These are phyloP conservation scores for Odontophorus gujanensis DNA, from an alignment of 2,113 vertebrate genomes.

Conservation along the genomic window DNA sequence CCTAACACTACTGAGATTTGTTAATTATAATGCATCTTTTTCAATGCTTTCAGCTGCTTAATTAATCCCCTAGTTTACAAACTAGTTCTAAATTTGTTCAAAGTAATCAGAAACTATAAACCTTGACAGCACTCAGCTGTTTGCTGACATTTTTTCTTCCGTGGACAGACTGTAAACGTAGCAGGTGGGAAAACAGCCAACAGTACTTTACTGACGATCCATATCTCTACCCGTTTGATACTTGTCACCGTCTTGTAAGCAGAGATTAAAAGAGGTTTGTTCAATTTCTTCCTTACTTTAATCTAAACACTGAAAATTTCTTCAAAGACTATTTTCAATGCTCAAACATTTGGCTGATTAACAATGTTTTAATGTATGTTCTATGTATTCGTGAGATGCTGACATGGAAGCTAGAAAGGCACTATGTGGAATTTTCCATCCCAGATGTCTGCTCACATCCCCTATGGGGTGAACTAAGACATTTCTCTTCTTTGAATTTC, in stretches of 20 bases:
- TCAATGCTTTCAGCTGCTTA: background rate
- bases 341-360: background rate
- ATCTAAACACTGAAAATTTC: background rate
- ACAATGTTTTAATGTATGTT: background rate
- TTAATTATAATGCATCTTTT: background rate
- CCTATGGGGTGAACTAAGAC: background rate
- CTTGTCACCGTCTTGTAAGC: conserved; percentile 33
- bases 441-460: background rate
- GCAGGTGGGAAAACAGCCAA: background rate
- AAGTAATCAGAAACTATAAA: conserved; percentile 34
- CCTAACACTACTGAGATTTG: background rate
- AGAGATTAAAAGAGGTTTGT: background rate
- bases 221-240: background rate
- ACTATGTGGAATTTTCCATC: background rate
- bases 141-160: conserved; percentile 20
- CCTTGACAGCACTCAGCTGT: conserved; percentile 29
- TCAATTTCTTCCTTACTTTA: background rate
- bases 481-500: background rate
- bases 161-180: background rate
- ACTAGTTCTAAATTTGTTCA: conserved; percentile 4
- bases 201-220: background rate
- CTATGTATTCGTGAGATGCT: too few relatives aligned
- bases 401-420: background rate
- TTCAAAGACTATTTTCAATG: background rate
- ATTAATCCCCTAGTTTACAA: background rate